Percentiles rank a stretch among this genome's conserved stretches.
Evolutionary conservation across 2,797 vertebrate genomes (phyloP).

Genomic region (Paedocypris micromegethes): DNA sequence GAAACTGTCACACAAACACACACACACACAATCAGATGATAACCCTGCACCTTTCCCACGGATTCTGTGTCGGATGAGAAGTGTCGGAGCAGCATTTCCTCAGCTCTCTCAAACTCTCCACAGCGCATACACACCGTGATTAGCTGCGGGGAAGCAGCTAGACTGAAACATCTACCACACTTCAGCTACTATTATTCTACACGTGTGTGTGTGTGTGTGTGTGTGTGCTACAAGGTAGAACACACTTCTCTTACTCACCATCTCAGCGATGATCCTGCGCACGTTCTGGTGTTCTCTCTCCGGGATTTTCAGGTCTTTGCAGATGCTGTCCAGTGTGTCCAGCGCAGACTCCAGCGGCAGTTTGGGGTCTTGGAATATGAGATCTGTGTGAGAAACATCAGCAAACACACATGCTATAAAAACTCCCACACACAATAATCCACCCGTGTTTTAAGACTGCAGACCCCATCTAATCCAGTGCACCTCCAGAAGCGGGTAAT

Average conservation of each 20-base stretch:
- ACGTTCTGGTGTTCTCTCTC: constrained; percentile 47
- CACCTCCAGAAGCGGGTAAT: too few relatives aligned
- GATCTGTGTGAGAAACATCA: constrained; percentile 42
- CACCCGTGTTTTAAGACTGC: too few relatives aligned
- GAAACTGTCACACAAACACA: constrained; percentile 7
- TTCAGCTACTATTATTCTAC: too few relatives aligned
- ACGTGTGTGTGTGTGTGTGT: too few relatives aligned
- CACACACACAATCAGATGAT: background rate
- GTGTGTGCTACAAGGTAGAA: too few relatives aligned
- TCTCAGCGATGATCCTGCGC: constrained; percentile 56
- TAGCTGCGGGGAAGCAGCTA: constrained; percentile 48
- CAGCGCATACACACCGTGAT: constrained; percentile 61
- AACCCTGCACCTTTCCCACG: constrained; percentile 58
- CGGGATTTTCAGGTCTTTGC: constrained; percentile 33
- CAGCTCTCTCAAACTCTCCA: constrained; percentile 59
- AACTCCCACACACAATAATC: too few relatives aligned
- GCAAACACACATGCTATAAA: too few relatives aligned
- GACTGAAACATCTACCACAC: background rate
- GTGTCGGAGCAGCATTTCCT: constrained; percentile 53
- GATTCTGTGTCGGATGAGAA: constrained; percentile 53
- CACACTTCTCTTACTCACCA: constrained; percentile 53
- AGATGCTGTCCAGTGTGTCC: constrained; percentile 51
- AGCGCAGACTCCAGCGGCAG: constrained; percentile 66
- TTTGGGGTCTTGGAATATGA: constrained; percentile 47
- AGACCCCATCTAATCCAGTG: too few relatives aligned